Percentiles rank a stretch among this genome's conserved stretches.
These are phyloP conservation scores for Rostratula benghalensis DNA, from an alignment of 2,113 vertebrate species.

Conservation along the genomic window DNA sequence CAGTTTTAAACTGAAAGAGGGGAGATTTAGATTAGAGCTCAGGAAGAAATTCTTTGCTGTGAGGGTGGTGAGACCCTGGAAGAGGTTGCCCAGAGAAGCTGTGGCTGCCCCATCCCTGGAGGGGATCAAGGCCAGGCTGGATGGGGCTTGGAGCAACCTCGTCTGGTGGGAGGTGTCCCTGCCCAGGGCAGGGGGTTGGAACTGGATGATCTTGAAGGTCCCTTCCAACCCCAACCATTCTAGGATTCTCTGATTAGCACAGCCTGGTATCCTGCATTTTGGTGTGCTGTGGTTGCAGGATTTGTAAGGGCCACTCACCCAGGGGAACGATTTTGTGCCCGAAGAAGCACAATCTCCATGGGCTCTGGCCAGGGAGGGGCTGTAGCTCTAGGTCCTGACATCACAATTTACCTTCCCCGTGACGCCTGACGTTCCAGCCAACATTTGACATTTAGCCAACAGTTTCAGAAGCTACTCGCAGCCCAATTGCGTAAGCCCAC, in stretches of 20 bases:
- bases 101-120: too few species aligned
- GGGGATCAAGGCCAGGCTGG: too few species aligned
- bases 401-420: background rate
- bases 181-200: too few species aligned
- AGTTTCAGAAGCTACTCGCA: background rate
- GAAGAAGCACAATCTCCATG: background rate
- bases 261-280: background rate
- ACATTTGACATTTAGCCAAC: background rate
- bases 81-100: too few species aligned
- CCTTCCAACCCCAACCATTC: too few species aligned
- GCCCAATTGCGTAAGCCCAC: background rate
- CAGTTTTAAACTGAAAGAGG: too few species aligned
- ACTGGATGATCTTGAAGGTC: too few species aligned
- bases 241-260: background rate
- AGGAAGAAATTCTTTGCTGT: too few species aligned
- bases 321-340: background rate
- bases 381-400: background rate
- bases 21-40: too few species aligned
- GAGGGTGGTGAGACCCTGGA: too few species aligned
- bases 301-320: background rate
- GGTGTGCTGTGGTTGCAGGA: background rate
- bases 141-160: too few species aligned
- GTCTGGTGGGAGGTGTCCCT: too few species aligned
- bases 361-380: background rate
- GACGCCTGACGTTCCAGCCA: background rate